These are phyloP conservation scores for Athalia cordata DNA, from an alignment of 2,888 invertebrate species.

Conservation along the genomic window DNA sequence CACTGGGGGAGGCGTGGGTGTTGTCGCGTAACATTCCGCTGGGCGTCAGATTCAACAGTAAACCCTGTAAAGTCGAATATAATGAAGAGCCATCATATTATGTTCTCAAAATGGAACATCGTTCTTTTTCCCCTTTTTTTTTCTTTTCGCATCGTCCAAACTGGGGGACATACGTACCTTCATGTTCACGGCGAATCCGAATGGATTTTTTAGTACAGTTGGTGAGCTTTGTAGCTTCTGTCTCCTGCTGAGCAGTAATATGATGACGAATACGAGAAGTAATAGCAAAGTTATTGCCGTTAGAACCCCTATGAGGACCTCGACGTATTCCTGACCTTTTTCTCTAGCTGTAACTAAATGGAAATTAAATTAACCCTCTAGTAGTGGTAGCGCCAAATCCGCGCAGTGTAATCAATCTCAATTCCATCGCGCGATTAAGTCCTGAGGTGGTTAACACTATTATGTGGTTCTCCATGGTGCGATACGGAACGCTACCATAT, in stretches of 20 bases:
- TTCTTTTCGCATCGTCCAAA: neutral
- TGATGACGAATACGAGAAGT: constrained; percentile 79
- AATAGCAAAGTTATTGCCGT: constrained; percentile 81
- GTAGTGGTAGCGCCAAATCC: neutral
- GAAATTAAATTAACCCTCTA: constrained; percentile 20
- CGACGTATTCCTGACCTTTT: constrained; percentile 77
- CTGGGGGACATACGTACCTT: constrained; percentile 74
- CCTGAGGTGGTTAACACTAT: constrained; percentile 19
- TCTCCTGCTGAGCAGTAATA: constrained; percentile 77
- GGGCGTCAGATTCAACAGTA: constrained; percentile 77
- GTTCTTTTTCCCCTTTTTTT: neutral
- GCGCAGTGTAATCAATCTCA: constrained; percentile 28
- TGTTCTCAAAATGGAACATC: neutral
- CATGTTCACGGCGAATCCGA: constrained; percentile 81
- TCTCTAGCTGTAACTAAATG: constrained; percentile 76
- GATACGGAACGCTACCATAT: neutral
- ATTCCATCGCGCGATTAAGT: constrained; percentile 37
- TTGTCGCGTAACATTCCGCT: constrained; percentile 71
- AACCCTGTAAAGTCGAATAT: constrained; percentile 71
- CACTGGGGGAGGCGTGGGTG: constrained; percentile 65
- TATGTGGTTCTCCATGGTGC: neutral
- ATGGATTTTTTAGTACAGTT: constrained; percentile 78
- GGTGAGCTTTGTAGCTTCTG: constrained; percentile 79
- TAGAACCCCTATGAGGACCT: constrained; percentile 79
- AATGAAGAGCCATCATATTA: constrained; percentile 19